Evolutionary conservation across 2,888 invertebrate genomes (phyloP), one percentile per base, ranked within the genome.

Genomic region (Cheilosia pagana): DNA sequence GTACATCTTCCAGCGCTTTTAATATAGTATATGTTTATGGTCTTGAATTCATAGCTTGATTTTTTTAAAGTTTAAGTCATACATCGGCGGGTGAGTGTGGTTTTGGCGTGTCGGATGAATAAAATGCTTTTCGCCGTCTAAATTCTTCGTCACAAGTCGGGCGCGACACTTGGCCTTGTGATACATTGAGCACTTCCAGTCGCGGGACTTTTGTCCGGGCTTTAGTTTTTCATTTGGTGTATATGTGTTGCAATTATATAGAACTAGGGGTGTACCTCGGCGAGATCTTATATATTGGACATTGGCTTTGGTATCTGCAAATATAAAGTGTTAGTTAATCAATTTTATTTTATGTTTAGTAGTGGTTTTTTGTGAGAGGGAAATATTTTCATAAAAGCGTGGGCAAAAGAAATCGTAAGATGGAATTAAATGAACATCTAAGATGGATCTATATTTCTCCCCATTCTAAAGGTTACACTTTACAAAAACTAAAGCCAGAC

Each of bases 101-200:
- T 63, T 63, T 25, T 79, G 82, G 59, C 89, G 87, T n/a, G 89
- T 90, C 2, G 89, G 89, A 59, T 90, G 90, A 52, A 91, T 89
- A 14, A 89, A 48, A 72, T 65, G 85, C 14, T 57, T 55, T 48
- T 89, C 89, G 1, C 89, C 90, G 0, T 39, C 50, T 4, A 88
- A 88, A 10, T 87, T 74, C 41, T 88, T 89, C 5, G 91, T 91
- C 3, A 89, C 90, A 3, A 91, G 83, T 12, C 91, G 88, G 0
- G 91, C 91, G 1, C 90, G 89, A 62, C 92, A 92, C 78, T 90
- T 91, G 7, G 89, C 89, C 85, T 90, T 91, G 78, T 92, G 91
- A 76, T 92, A 92, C 90, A 91, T 90, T 6, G 91, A 91, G 86
- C 92, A 92, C 71, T 92, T 92, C 91, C 91, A 92, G 70, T 91